Evolutionary conservation across 2,797 vertebrate genomes (phyloP), one percentile per base, ranked within the genome.

Genomic region (Liparis tanakae): DNA sequence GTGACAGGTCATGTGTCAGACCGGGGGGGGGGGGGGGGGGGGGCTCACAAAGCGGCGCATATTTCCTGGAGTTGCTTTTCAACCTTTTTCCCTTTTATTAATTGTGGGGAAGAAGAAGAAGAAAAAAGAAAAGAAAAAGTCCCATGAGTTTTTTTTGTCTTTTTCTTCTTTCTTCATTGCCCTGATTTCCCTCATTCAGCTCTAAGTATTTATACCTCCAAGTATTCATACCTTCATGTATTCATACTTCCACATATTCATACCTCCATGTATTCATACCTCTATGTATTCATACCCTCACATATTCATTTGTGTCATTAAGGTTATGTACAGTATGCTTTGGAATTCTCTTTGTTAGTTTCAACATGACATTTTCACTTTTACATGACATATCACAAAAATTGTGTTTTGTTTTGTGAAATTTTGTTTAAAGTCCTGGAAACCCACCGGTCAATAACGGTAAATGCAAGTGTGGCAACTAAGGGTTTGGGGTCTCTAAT

Each of bases 1-100:
- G 62, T 74, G 77, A 82, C 84, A 72, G 62, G 84, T 76, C 77
- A 80, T 72, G 54, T 83, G 80, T 84, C 74, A 79, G 20, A 77
- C 43, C 5, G 10, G 10, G 39, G 25, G 25, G 25, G 25, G 25
- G 25, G 25, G 25, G 25, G 25, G 44, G 20, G 57, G 34, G 70
- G 74, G 75, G 69, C 50, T 72, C 59, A 75, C 80, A 73, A 75
- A 79, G 82, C 72, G 3, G 53, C 20, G 6, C 67, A 44, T 36
- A 20, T 79, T 82, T 63, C 72, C 69, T 34, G 72, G 69, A 78
- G 69, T 22, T 22, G 59, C 53, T 76, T 76, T 77, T 82, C 67
- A 68, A 78, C 54, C 48, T 55, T 66, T 41, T 41, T 30, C 34
- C 7, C 18, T 36, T 30, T 4, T 62, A 54, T 70, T 79, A 43